Evolutionary conservation across 2,797 vertebrate genomes (phyloP), one percentile per base, ranked within the genome.

Genomic region (Parotocinclus haroldoi): DNA sequence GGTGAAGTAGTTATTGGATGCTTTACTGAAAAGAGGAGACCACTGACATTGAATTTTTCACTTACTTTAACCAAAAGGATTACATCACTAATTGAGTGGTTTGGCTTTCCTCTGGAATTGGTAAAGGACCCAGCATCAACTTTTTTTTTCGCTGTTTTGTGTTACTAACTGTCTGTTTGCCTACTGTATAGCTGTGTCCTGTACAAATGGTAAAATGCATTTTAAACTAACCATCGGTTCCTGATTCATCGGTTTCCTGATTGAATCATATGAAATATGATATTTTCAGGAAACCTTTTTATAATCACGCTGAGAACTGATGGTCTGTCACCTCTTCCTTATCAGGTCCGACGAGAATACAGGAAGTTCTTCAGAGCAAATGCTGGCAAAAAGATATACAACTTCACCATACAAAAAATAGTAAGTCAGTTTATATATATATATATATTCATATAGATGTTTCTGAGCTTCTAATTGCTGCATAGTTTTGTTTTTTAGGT

Each of bases 291-390:
- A 45, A 59, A 19, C 2, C 1, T 42, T 3, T 42, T 14, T 50
- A 48, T 14, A 48, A 0, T 44, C 50, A 10, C 5, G 1, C 1
- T 11, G 27, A 49, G 4, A 53, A 18, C 8, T 74, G 37, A 81
- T 67, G 69, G 55, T 80, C 66, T 40, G 66, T 62, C 66, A 78
- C 77, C 18, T 69, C 74, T 68, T 73, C 59, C 74, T 79, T 75
- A 74, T 71, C 84, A 99, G 97, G 95, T 99, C 46, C 95, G 97
- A 69, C 91, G 94, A 80, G 95, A 99, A 45, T 99, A 99, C 87
- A 90, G 97, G 68, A 99, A 99, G 77, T 99, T 94, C 90, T 99
- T 99, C 88, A 92, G 95, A 86, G 95, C 94, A 68, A 95, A 97
- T 62, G 97, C 97, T 11, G 96, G 96, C 74, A 96, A 88, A 86